Evolutionary conservation across 2,797 vertebrate genomes (phyloP).

Genomic region (Enteromius argenteus): DNA sequence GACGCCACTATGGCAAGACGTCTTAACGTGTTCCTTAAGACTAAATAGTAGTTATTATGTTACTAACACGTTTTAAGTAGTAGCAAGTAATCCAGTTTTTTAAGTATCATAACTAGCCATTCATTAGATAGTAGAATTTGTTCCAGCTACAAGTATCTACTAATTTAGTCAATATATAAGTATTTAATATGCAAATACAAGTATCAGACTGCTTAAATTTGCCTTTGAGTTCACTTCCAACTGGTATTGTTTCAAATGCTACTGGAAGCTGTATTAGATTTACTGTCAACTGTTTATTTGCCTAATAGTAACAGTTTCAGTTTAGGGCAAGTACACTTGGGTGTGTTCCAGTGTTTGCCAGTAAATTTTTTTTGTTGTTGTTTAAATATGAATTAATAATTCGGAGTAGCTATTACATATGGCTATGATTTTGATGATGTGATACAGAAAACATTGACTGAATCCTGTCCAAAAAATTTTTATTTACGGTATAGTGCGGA

Average conservation of each 20-base stretch:
- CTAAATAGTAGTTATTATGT: background rate
- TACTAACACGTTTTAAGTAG: background rate
- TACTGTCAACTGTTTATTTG: background rate
- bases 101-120: background rate
- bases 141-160: background rate
- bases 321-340: no score
- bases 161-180: background rate
- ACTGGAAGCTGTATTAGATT: background rate
- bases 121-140: background rate
- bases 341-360: background rate
- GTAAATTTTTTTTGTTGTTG: background rate
- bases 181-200: background rate
- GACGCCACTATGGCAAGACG: no score
- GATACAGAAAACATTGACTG: background rate
- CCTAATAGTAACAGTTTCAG: background rate
- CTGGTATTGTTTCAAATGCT: background rate
- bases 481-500: background rate
- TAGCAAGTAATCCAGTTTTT: background rate
- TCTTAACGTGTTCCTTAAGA: background rate
- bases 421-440: background rate
- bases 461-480: background rate
- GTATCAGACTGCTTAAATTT: background rate
- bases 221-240: background rate
- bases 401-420: background rate
- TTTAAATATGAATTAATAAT: background rate